Percentiles rank a stretch among this genome's conserved stretches.
phyloP scores from a whole-genome alignment of 2,888 invertebrate genomes.

The Eupithecia centaureata region DNA sequence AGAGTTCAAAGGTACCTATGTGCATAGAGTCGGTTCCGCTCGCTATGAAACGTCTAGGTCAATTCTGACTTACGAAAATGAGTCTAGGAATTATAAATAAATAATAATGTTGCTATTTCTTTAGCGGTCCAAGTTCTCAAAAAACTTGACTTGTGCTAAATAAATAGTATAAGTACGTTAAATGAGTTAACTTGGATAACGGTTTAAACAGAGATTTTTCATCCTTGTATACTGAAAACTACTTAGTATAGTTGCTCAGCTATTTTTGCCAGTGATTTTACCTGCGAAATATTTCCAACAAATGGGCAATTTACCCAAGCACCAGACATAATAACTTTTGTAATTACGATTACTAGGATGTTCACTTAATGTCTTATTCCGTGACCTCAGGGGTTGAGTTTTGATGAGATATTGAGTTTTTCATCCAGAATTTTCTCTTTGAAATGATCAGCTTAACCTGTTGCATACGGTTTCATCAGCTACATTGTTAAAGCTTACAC shows the following conservation, averaged over 20 bases:
- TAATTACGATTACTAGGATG: conserved; percentile 71
- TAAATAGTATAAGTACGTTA: neutral
- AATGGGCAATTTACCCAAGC: conserved; percentile 76
- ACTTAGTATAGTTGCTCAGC: conserved; percentile 21
- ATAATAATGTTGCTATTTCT: neutral
- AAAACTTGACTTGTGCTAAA: neutral
- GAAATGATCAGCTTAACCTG: neutral
- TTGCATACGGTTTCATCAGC: neutral
- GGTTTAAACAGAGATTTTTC: neutral
- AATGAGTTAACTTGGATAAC: neutral
- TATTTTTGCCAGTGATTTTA: conserved; percentile 18
- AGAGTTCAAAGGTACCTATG: neutral
- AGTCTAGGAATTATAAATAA: neutral
- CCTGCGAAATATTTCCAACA: conserved; percentile 72
- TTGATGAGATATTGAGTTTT: conserved; percentile 26
- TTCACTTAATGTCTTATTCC: conserved; percentile 43
- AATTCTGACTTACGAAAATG: neutral
- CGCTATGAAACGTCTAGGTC: neutral
- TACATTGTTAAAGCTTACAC: too few relatives aligned
- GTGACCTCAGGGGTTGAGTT: conserved; percentile 24
- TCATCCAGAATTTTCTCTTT: neutral
- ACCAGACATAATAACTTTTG: conserved; percentile 75
- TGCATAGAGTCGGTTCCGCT: neutral
- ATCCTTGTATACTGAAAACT: neutral
- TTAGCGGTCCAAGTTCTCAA: too few relatives aligned